phyloP scores from a whole-genome alignment of 2,113 vertebrate genomes.

The Equus przewalskii region DNA sequence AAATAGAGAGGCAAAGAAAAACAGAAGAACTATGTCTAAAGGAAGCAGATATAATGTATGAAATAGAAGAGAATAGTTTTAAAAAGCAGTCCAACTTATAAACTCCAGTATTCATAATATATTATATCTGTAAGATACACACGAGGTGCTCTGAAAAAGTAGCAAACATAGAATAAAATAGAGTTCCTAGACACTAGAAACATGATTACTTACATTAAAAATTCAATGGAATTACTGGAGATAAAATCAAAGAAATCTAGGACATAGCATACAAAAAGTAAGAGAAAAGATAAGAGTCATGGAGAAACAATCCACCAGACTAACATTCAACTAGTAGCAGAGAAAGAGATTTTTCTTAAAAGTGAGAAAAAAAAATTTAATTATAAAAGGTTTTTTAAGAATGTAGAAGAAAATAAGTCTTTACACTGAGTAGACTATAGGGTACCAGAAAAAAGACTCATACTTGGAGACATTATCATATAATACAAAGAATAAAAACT shows the following conservation, averaged over 20 bases:
- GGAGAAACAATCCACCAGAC: not conserved
- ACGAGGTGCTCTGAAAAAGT: not conserved
- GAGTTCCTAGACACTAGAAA: not conserved
- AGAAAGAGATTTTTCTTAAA: not conserved
- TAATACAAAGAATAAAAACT: not conserved
- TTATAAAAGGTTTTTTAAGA: not conserved
- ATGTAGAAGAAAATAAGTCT: not conserved
- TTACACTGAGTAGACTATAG: not conserved
- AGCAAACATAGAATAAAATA: not conserved
- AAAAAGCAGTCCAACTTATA: not conserved
- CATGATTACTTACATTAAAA: not conserved
- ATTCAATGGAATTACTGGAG: not conserved
- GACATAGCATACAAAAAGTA: not conserved
- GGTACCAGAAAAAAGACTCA: not conserved
- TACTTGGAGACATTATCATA: not conserved
- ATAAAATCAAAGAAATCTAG: conserved; percentile 10
- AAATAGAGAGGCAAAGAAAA: not conserved
- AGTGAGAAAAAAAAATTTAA: not conserved
- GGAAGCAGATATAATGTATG: not conserved
- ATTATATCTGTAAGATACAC: not conserved
- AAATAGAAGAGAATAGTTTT: not conserved
- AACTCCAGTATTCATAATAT: not conserved
- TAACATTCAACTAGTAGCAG: not conserved
- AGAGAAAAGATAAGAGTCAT: not conserved
- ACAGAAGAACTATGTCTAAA: not conserved